Evolutionary conservation across 2,888 invertebrate species (phyloP).

Genomic region (Dioctria linearis): DNA sequence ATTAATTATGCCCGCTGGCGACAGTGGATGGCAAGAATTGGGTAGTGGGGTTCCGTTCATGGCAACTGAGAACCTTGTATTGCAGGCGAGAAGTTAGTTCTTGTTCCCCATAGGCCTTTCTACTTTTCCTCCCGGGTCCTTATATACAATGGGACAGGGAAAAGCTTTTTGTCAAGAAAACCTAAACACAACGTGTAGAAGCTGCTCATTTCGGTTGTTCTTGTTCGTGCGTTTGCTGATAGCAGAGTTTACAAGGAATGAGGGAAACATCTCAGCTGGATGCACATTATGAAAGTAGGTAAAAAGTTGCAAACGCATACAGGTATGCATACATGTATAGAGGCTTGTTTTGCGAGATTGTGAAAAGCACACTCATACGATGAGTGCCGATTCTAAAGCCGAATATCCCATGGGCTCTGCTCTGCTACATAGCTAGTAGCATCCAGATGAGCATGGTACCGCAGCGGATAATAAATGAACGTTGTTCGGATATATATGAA

Average conservation of each 20-base stretch:
- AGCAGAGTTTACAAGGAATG: not conserved
- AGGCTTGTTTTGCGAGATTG: not conserved
- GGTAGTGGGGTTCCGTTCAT: not conserved
- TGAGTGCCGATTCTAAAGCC: not conserved
- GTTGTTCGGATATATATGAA: not conserved
- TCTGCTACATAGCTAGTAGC: not conserved
- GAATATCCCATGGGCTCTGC: not conserved
- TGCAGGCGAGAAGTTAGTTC: not conserved
- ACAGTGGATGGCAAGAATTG: no score
- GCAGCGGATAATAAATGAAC: conserved; percentile 16
- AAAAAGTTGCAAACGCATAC: not conserved
- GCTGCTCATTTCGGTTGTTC: not conserved
- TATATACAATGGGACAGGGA: not conserved
- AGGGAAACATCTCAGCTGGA: conserved; percentile 17
- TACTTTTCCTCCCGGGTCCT: not conserved
- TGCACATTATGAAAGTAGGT: conserved; percentile 5
- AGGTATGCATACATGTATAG: no score
- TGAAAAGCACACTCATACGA: conserved; percentile 4
- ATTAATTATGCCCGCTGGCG: conserved; percentile 59
- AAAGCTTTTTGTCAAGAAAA: not conserved
- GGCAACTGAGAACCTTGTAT: not conserved
- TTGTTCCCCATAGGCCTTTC: not conserved
- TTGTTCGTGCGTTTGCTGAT: not conserved
- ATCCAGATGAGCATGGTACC: conserved; percentile 2
- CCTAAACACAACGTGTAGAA: not conserved